These are phyloP conservation scores for Rambutsinella grinnellia DNA, from an alignment of 2,888 invertebrate species.

Conservation along the genomic window DNA sequence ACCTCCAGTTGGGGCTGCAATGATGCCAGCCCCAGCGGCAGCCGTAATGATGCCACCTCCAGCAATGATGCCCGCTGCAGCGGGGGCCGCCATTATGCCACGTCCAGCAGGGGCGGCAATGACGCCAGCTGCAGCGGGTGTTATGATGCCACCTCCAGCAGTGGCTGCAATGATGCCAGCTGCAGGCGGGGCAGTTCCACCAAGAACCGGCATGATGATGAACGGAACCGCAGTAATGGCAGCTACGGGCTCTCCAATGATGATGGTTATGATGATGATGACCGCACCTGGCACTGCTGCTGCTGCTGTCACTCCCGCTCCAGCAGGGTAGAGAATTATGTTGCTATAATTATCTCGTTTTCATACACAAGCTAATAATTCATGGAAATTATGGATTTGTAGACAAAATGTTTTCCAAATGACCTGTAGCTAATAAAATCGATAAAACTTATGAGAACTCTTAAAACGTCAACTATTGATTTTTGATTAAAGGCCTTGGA, in stretches of 20 bases:
- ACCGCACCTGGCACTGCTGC: background rate
- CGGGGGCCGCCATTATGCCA: background rate
- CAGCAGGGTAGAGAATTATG: background rate
- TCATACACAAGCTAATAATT: constrained; percentile 9
- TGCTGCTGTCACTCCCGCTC: background rate
- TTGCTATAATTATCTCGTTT: background rate
- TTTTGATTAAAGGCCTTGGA: no score
- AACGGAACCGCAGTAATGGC: background rate
- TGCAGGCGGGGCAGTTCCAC: background rate
- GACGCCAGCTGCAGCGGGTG: no score
- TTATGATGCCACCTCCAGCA: background rate
- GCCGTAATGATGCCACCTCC: background rate
- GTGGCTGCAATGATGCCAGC: background rate
- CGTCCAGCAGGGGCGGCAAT: no score
- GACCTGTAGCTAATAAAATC: background rate
- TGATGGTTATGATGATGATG: constrained; percentile 28
- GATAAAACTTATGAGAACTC: background rate
- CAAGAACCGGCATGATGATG: constrained; percentile 7
- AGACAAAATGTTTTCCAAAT: background rate
- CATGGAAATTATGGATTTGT: background rate
- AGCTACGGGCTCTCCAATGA: background rate
- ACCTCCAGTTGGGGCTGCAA: background rate
- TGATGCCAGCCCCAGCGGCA: background rate
- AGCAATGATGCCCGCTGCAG: background rate
- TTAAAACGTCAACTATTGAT: background rate